Base-by-base conservation (phyloP, 2,797 vertebrate genomes). In the Echiichthys vipera region DNA sequence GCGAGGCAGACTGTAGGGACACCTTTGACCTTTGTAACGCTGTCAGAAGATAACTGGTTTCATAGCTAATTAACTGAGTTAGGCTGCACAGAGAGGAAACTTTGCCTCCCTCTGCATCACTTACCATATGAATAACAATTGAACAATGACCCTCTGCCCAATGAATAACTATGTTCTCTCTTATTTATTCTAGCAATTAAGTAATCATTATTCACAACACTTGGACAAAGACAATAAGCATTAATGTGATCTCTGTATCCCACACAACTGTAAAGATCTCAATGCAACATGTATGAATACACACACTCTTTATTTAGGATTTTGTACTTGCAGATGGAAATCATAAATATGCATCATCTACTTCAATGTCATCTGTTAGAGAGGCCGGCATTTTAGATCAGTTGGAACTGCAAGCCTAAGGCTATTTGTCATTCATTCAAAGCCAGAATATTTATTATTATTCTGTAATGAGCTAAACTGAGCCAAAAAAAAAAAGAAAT, bases 301-400 rank as follows among this genome's bases (percentile, higher is more conserved):
- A 65, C n/a, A 14, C 24, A 11, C 40, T 50, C 36, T 80, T 27
- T 67, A 84, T 88, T 81, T 59, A 78, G 68, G 67, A 80, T 81
- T 83, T 78, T 29, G 59, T 58, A 55, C 53, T 50, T 56, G 37
- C 84, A 91, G 88, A 91, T 89, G 87, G 79, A 85, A 80, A 74
- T 84, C 81, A 91, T 93, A 83, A 88, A 93, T 93, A 94, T 93
- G 85, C 81, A 93, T 80, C 50, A 64, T 65, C 59, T 57, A 78
- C 67, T 74, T 83, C 45, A 66, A n/a, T 78, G 79, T 90, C 76
- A 69, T 80, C 78, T 85, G 71, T 90, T 71, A 66, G 65, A 78
- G 51, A 81, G 82, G 66, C 62, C 57, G 66, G 62, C 66, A 57
- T 80, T 86, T 91, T 86, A 87, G 67, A 92, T 92, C 80, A 91